A percentile compares a stretch with the other conserved stretches of the same genome.
Evolutionary conservation across 2,113 vertebrate species (phyloP).

Genomic region (Bucco capensis): DNA sequence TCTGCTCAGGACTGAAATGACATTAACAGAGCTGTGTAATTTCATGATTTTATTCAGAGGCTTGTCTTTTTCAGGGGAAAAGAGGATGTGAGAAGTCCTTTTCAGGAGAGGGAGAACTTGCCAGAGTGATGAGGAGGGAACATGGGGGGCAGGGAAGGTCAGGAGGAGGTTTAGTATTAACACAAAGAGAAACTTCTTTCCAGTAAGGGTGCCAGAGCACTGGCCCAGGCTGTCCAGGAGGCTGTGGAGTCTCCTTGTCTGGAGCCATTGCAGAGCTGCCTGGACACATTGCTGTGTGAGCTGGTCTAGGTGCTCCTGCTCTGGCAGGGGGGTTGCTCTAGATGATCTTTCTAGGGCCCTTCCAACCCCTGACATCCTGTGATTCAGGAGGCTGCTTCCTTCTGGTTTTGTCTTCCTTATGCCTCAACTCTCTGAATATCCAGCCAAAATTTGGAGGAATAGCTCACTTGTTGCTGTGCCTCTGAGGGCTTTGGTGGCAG

Average conservation of each 20-base stretch:
- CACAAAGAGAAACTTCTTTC: too few relatives aligned
- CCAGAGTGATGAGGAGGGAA: background rate
- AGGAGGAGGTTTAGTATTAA: too few relatives aligned
- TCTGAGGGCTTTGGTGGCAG: background rate
- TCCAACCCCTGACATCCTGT: too few relatives aligned
- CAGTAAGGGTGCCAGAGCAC: too few relatives aligned
- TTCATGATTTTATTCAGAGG: fast-evolving
- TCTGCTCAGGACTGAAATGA: background rate
- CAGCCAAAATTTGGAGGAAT: background rate
- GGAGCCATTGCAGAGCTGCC: too few relatives aligned
- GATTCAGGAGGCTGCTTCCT: background rate
- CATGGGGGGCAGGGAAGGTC: background rate
- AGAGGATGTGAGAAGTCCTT: background rate
- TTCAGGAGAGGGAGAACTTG: background rate
- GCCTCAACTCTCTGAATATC: background rate
- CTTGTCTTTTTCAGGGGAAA: background rate
- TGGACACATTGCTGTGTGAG: too few relatives aligned
- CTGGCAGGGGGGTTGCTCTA: too few relatives aligned
- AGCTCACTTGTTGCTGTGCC: background rate
- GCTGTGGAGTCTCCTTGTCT: too few relatives aligned
- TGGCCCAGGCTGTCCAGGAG: too few relatives aligned
- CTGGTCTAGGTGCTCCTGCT: too few relatives aligned
- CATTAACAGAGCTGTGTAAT: background rate
- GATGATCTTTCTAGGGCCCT: too few relatives aligned
- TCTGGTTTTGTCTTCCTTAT: background rate